Conservation (phyloP, 1,140 invertebrate genomes). For the Diabrotica undecimpunctata region DNA sequence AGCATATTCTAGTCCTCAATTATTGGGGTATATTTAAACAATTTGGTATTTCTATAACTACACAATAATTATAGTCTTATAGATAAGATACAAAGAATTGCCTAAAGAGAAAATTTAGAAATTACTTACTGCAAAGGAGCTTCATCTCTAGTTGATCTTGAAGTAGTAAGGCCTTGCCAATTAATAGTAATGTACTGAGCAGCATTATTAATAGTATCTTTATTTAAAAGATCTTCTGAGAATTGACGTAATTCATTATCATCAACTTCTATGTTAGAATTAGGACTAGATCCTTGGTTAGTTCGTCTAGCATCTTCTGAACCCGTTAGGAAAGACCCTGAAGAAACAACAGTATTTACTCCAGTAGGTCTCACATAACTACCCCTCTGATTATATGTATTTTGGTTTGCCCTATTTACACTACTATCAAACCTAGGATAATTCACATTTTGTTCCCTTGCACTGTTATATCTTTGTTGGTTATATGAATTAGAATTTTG, state of each 20-base stretch:
- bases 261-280: slow-evolving; percentile 13
- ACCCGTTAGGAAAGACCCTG: slow-evolving; percentile 17
- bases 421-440: slow-evolving; percentile 1
- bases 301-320: slow-evolving; percentile 6
- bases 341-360: slow-evolving; percentile 12
- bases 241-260: slow-evolving; percentile 63
- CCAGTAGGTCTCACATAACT: not conserved
- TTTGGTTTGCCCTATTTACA: not conserved
- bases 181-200: slow-evolving; percentile 64
- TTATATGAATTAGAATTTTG: not conserved
- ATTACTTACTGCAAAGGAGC: slow-evolving; percentile 66
- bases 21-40: too few relatives aligned
- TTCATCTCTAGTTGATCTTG: slow-evolving; percentile 63
- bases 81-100: too few relatives aligned
- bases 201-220: slow-evolving; percentile 65
- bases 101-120: not conserved
- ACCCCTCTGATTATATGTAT: not conserved
- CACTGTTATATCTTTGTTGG: not conserved
- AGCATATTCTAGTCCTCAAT: too few relatives aligned
- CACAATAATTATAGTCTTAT: too few relatives aligned
- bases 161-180: slow-evolving; percentile 67
- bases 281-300: not conserved
- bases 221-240: slow-evolving; percentile 66
- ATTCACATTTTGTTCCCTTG: not conserved
- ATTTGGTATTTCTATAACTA: too few relatives aligned